phyloP scores from a whole-genome alignment of 2,888 invertebrate species.

The Meteorus cinctellus region DNA sequence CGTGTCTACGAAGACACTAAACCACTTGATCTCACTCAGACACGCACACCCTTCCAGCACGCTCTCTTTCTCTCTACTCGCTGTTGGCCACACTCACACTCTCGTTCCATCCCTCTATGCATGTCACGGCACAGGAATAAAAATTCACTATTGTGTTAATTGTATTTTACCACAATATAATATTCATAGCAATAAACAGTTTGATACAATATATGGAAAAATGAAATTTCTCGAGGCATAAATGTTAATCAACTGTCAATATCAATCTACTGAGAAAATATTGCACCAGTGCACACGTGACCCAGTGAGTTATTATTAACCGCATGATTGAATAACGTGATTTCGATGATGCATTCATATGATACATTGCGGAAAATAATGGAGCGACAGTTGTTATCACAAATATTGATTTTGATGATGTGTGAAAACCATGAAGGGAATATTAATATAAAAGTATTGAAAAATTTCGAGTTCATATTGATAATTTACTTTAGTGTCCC shows the following conservation, averaged over 20 bases:
- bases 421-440: neutral
- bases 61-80: neutral
- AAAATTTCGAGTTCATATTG: too few relatives aligned
- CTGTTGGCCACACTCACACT: neutral
- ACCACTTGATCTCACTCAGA: neutral
- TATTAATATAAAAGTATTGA: too few relatives aligned
- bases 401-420: neutral
- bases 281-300: neutral
- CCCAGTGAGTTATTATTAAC: neutral
- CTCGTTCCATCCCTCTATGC: neutral
- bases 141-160: conserved; percentile 34
- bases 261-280: conserved; percentile 9
- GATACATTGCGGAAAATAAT: neutral
- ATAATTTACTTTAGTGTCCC: too few relatives aligned
- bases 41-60: neutral
- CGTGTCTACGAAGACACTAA: conserved; percentile 24
- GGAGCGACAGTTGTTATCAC: neutral
- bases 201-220: neutral
- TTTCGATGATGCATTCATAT: neutral
- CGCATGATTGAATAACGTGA: neutral
- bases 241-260: conserved; percentile 4
- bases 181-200: conserved; percentile 13
- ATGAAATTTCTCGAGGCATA: neutral
- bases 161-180: conserved; percentile 21
- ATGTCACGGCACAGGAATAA: conserved; percentile 15